phyloP scores from a whole-genome alignment of 2,888 invertebrate genomes.

The Eupithecia dodoneata region DNA sequence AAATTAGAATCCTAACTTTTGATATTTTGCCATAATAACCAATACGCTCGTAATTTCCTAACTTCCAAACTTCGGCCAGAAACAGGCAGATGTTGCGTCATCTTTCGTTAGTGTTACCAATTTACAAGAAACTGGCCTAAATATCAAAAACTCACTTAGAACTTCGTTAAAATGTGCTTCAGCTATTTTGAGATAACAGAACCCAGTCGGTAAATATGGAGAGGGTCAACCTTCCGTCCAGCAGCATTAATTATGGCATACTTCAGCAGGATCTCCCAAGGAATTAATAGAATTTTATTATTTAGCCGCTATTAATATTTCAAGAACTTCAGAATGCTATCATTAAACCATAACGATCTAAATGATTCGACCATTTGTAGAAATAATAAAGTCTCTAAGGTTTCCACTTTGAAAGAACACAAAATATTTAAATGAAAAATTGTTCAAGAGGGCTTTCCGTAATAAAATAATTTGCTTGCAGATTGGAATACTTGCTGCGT shows the following conservation, averaged over 20 bases:
- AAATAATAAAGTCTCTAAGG: background rate
- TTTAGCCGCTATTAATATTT: background rate
- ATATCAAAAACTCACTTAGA: slow-evolving; percentile 18
- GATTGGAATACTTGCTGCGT: slow-evolving; percentile 87
- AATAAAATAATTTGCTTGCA: slow-evolving; percentile 42
- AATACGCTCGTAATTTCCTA: slow-evolving; percentile 39
- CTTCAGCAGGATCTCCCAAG: slow-evolving; percentile 36
- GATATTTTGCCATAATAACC: slow-evolving; percentile 33
- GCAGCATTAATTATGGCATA: slow-evolving; percentile 37
- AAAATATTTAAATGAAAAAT: slow-evolving; percentile 3
- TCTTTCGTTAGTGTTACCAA: slow-evolving; percentile 31
- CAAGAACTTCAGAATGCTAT: background rate
- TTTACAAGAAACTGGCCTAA: slow-evolving; percentile 22
- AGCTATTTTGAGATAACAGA: slow-evolving; percentile 11
- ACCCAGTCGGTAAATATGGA: slow-evolving; percentile 16
- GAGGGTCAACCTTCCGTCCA: slow-evolving; percentile 18
- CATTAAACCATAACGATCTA: background rate
- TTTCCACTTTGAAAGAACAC: slow-evolving; percentile 1
- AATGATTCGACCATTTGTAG: background rate
- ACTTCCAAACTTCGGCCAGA: slow-evolving; percentile 32
- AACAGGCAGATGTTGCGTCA: slow-evolving; percentile 47
- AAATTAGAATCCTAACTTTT: slow-evolving; percentile 31
- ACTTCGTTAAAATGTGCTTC: slow-evolving; percentile 10
- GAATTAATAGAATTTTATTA: slow-evolving; percentile 29
- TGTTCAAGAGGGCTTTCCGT: background rate